Percentiles rank a stretch among this genome's conserved stretches.
phyloP scores from a whole-genome alignment of 2,888 invertebrate genomes.

The Lasioglossum leucozonium region DNA sequence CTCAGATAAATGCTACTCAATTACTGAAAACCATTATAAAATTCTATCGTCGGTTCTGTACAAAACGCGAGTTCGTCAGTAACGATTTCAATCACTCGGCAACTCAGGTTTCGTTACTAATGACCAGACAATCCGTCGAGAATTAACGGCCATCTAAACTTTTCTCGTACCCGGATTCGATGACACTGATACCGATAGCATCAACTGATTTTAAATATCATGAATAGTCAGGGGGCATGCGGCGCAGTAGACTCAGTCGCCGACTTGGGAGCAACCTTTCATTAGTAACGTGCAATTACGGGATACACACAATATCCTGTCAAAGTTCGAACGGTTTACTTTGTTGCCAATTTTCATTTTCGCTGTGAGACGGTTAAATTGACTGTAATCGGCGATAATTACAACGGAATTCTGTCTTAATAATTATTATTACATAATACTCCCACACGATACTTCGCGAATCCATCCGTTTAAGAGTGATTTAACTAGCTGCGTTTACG shows the following conservation, averaged over 20 bases:
- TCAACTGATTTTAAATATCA: constrained; percentile 31
- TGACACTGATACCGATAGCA: constrained; percentile 27
- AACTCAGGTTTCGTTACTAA: background rate
- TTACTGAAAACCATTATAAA: background rate
- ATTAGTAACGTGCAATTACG: constrained; percentile 43
- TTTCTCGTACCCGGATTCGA: constrained; percentile 21
- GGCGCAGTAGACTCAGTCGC: constrained; percentile 26
- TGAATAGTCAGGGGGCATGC: constrained; percentile 30
- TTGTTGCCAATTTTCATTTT: constrained; percentile 23
- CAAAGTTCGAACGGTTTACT: constrained; percentile 22
- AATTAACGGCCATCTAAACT: constrained; percentile 20
- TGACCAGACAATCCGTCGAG: background rate
- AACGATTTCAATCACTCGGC: constrained; percentile 8
- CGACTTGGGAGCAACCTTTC: constrained; percentile 32
- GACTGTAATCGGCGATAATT: background rate
- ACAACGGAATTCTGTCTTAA: background rate
- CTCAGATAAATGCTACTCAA: background rate
- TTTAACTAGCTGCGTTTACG: background rate
- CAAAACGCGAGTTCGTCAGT: background rate
- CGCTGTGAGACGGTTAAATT: background rate
- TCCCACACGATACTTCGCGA: background rate
- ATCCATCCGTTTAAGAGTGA: background rate
- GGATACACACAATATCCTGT: constrained; percentile 12
- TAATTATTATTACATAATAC: constrained; percentile 8
- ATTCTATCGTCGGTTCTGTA: background rate